Conservation (phyloP, 2,797 vertebrate species). For the Dermochelys coriacea region DNA sequence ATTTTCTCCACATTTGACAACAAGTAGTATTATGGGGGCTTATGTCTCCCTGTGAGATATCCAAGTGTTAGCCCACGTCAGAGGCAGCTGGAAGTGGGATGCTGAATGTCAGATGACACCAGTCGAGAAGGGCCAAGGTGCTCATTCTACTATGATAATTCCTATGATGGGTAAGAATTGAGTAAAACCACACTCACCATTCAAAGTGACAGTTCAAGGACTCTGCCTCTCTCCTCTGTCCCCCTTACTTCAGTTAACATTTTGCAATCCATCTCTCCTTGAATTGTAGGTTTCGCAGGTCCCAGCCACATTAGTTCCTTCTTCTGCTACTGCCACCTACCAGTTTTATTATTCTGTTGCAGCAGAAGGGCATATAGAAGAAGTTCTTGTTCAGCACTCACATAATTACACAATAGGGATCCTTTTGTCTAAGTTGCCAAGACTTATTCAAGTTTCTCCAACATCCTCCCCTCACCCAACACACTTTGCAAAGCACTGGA, state of each 20-base stretch:
- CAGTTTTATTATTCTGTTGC: slow-evolving; percentile 84
- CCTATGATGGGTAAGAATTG: slow-evolving; percentile 55
- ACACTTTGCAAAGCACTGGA: slow-evolving; percentile 46
- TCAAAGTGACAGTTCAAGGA: slow-evolving; percentile 56
- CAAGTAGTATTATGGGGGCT: neutral
- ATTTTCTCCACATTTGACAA: neutral
- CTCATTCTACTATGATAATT: neutral
- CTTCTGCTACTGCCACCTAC: slow-evolving; percentile 82
- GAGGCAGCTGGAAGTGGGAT: neutral
- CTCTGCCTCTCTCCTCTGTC: slow-evolving; percentile 53
- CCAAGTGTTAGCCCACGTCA: neutral
- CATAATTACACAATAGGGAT: slow-evolving; percentile 58
- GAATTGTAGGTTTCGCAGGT: slow-evolving; percentile 66
- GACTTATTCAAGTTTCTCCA: slow-evolving; percentile 47
- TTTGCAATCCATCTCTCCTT: slow-evolving; percentile 69
- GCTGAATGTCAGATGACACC: neutral
- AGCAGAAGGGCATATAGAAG: slow-evolving; percentile 85
- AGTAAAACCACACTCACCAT: slow-evolving; percentile 74
- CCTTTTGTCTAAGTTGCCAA: slow-evolving; percentile 59
- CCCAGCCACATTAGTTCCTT: slow-evolving; percentile 74
- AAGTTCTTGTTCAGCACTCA: slow-evolving; percentile 78
- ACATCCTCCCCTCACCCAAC: slow-evolving; percentile 10
- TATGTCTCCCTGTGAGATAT: neutral
- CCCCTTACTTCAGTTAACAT: slow-evolving; percentile 60
- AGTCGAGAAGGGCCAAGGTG: neutral